Base-by-base conservation (phyloP, 2,797 vertebrate genomes). In the Falco concolor region DNA sequence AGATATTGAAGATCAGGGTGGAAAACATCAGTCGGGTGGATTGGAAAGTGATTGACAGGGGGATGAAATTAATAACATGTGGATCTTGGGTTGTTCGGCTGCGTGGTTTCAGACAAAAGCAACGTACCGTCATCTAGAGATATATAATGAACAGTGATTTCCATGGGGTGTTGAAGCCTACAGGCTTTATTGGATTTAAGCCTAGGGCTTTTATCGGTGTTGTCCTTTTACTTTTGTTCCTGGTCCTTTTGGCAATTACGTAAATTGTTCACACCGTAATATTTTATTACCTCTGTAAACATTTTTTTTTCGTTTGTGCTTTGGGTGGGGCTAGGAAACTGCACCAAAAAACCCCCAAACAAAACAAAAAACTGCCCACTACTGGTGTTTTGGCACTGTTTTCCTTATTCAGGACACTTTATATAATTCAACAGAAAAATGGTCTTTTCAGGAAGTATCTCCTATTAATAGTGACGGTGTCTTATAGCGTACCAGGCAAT, bases 31-130 rank as follows among this genome's bases (percentile, higher is more conserved):
- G 50, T 40, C 0, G 8, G 65, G 25, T 89, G 93, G 75, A 67
- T 28, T 89, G 84, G 78, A 73, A 95, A 95, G 61, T 93, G 88
- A 90, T 87, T 96, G 88, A 78, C 88, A 89, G 78, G 5, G 44
- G 84, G 84, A 56, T 84, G 88, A 91, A 90, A 92, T 93, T 72
- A 95, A 92, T 92, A 87, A 78, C 0, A 5, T 72, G 57, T 0
- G 2, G 69, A 52, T 83, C 65, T 65, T 59, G 50, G 34, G 14
- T 64, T 94, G 49, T 87, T 92, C 5, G 3, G 50, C 42, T 0
- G 2, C 7, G 5, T 76, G 52, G 56, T 87, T 90, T 92, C 60
- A 75, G 65, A 65, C 38, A 64, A 21, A 24, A 82, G 68, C 68
- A 94, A 32, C 0, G 2, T 67, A 36, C 38, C 19, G 27, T 94